Percentiles rank a stretch among this genome's conserved stretches.
These are phyloP conservation scores for Sminthurides aquaticus DNA, from an alignment of 2,888 invertebrate genomes.

Conservation along the genomic window DNA sequence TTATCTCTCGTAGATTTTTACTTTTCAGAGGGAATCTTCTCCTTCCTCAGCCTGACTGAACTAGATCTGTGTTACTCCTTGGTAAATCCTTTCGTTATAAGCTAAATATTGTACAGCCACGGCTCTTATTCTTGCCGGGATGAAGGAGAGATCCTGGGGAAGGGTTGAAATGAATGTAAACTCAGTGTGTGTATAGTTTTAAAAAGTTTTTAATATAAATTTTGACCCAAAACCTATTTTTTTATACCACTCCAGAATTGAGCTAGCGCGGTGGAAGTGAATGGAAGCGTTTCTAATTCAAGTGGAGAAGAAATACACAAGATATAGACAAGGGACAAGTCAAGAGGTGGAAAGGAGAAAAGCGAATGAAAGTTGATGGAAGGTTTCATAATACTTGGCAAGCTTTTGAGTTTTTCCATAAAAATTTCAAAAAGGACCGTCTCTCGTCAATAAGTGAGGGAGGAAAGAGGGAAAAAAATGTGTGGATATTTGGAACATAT, in stretches of 20 bases:
- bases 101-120: too few species aligned
- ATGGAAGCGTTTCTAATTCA: neutral
- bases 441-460: neutral
- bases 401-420: neutral
- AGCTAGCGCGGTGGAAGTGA: neutral
- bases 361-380: neutral
- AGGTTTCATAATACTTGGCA: neutral
- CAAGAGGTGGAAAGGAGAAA: neutral
- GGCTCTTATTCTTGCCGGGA: too few species aligned
- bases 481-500: neutral
- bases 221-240: neutral
- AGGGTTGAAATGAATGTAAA: too few species aligned
- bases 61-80: neutral
- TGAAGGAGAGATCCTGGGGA: too few species aligned
- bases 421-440: neutral
- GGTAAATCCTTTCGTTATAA: too few species aligned
- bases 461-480: neutral
- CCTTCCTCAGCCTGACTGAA: neutral
- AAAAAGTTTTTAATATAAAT: neutral
- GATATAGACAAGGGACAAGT: neutral
- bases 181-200: too few species aligned
- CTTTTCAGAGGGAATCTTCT: neutral
- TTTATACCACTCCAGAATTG: neutral
- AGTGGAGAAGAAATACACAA: too few species aligned
- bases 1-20: conserved; percentile 12